phyloP scores from a whole-genome alignment of 1,140 invertebrate species.

The Gonioctena quinquepunctata region DNA sequence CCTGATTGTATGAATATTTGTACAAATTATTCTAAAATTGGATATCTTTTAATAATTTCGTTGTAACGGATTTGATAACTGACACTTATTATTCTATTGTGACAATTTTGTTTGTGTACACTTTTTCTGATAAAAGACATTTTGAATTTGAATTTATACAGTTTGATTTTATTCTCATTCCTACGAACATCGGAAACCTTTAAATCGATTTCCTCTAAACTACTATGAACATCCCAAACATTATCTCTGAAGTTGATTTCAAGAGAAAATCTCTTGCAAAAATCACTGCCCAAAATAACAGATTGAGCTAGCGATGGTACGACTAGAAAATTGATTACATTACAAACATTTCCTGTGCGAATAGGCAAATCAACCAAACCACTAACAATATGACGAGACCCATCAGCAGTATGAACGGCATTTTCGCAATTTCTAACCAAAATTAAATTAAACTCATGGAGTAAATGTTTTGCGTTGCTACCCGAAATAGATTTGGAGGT shows the following conservation, averaged over 20 bases:
- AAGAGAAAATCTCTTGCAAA: background rate
- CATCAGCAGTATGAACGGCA: background rate
- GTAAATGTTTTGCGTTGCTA: background rate
- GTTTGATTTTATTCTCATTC: background rate
- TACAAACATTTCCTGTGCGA: background rate
- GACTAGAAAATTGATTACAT: background rate
- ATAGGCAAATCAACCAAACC: constrained; percentile 10
- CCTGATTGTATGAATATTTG: no score
- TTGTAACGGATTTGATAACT: no score
- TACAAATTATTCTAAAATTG: no score
- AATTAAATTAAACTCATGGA: background rate
- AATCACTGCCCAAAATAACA: constrained; percentile 9
- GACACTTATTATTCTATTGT: no score
- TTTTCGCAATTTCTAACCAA: background rate
- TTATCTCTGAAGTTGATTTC: constrained; percentile 1
- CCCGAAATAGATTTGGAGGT: background rate
- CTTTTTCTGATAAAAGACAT: no score
- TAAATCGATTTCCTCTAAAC: background rate
- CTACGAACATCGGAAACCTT: background rate
- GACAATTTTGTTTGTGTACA: no score
- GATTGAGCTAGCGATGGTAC: constrained; percentile 4
- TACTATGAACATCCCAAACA: constrained; percentile 3
- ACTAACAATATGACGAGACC: background rate
- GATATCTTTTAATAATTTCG: no score
- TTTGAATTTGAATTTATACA: no score